Base-by-base conservation (phyloP, 1,140 invertebrate genomes). In the Halotydeus destructor region DNA sequence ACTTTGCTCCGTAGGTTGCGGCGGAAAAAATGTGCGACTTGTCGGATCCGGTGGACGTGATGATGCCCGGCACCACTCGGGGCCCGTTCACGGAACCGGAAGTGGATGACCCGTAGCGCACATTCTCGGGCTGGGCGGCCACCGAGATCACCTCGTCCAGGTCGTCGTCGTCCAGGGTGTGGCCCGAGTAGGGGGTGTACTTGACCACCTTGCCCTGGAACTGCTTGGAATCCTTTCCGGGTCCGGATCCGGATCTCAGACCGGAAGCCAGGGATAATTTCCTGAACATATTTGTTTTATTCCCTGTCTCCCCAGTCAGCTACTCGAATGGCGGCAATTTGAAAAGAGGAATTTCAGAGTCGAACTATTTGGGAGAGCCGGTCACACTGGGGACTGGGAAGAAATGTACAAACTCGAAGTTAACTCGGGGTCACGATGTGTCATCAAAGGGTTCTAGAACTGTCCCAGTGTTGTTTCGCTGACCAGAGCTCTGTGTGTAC, bases 141-240 rank as follows among this genome's bases (percentile, higher is more conserved):
- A 65, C 66, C 23, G 56, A 57, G 35, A 78, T 74, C 51, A 79
- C 78, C 60, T 78, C 75, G 50, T 78, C 74, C 35, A 78, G 62
- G 52, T 78, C 75, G 60, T 76, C 62, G 31, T 66, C 62, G 27
- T 54, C 49, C 24, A 53, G 51, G 18, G 45, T 47, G 6, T 55
- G 50, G 12, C 49, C 50, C 26, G 54, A 64, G 21, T 33, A 45
- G 18, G 63, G 61, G 11, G 61, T 61, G 50, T 67, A 67, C 48
- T 65, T 64, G 16, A 67, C 63, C 12, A 57, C 50, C 8, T 54
- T 50, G 28, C 51, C 48, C 14, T 45, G 49, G 14, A 53, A 54
- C 2, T 32, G 50, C 49, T 45, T 49, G n/a, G n/a, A n/a, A n/a
- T n/a, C n/a, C n/a, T n/a, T n/a, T n/a, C n/a, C n/a, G n/a, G n/a